Conservation (phyloP, 2,888 invertebrate genomes). For the Cheilosia impressa region DNA sequence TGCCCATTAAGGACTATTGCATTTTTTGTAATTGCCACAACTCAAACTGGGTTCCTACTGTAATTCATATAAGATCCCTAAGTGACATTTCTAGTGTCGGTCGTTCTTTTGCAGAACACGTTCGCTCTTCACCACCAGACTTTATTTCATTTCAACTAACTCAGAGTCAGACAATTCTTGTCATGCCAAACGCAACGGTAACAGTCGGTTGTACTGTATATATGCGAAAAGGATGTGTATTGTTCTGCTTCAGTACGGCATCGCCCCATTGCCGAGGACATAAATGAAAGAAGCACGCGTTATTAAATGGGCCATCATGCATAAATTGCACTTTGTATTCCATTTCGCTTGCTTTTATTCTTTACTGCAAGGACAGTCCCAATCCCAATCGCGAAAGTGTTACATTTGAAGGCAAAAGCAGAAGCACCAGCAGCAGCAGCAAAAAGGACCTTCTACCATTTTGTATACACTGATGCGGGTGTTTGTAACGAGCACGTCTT, state of each 20-base stretch:
- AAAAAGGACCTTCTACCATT: constrained; percentile 34
- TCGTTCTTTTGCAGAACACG: constrained; percentile 13
- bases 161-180: constrained; percentile 16
- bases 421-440: constrained; percentile 20
- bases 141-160: constrained; percentile 20
- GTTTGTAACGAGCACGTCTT: constrained; percentile 61
- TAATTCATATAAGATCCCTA: constrained; percentile 5
- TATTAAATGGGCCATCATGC: constrained; percentile 77
- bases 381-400: constrained; percentile 62
- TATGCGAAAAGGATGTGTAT: constrained; percentile 35
- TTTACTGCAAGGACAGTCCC: constrained; percentile 60
- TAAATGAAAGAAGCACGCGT: constrained; percentile 73
- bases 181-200: constrained; percentile 45
- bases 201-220: constrained; percentile 38
- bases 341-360: constrained; percentile 49
- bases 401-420: constrained; percentile 61
- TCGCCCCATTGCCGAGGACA: constrained; percentile 35
- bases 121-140: neutral
- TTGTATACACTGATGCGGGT: constrained; percentile 12
- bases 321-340: constrained; percentile 77
- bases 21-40: constrained; percentile 2
- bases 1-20: neutral
- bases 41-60: neutral
- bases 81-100: constrained; percentile 7
- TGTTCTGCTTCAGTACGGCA: constrained; percentile 35